Evolutionary conservation across 2,888 invertebrate genomes (phyloP), one percentile per base, ranked within the genome.

Genomic region (Copidosoma aretas): DNA sequence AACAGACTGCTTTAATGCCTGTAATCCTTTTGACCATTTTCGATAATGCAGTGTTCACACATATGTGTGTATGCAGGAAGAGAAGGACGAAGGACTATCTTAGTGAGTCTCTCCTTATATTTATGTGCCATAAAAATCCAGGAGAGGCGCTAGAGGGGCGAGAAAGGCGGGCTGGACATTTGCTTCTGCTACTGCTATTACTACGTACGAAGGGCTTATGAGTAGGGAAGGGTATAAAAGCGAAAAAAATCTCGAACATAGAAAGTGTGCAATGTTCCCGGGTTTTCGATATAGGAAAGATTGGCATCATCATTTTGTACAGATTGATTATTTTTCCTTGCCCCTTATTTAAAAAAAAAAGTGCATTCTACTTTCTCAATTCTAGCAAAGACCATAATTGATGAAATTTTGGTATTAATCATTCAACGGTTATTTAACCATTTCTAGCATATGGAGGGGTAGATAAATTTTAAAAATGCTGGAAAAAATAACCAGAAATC

Each of bases 41-140:
- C 77, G 80, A 81, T 82, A 82, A 83, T 83, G 79, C 79, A 79
- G 78, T 78, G 78, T 14, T 14, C 39, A 46, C 8, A 46, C 3
- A 32, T 32, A 32, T 32, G 8, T 32, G 8, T 32, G 32, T 46
- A 46, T 12, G 12, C 15, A 1, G 17, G 43, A 15, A 46, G 43
- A 46, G 12, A 46, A 46, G 32, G 21, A 10, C 10, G 19, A 57
- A 19, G 21, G 19, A 22, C 53, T 80, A 80, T 81, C 80, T 77
- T 75, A 77, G 77, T 77, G 79, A 79, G 80, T 80, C 80, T 81
- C 79, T 77, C 81, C 32, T 32, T 32, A 83, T 82, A 81, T 83
- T 83, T 83, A 83, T 83, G 82, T 79, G 79, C 80, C 78, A 82
- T 83, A 82, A 83, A 83, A 82, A 82, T 80, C 79, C 74, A 49